Conservation (phyloP, 2,888 invertebrate genomes). For the Dynastes grantii region DNA sequence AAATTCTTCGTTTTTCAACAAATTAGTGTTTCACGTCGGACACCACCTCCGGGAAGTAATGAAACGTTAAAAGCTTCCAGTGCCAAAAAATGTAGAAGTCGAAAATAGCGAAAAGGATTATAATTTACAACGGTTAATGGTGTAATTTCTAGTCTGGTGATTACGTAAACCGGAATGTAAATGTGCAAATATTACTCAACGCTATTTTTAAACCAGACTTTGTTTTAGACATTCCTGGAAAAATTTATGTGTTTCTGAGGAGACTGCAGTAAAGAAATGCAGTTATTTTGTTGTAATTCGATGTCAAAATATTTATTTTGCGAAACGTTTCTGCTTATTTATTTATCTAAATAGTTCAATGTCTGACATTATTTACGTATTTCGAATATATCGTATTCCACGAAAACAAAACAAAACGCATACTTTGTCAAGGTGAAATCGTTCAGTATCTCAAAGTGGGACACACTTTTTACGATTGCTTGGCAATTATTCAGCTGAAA, state of each 20-base stretch:
- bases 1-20: constrained; percentile 28
- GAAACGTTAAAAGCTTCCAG: constrained; percentile 11
- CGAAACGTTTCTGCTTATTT: neutral
- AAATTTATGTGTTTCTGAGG: neutral
- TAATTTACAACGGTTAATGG: neutral
- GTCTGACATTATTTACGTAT: constrained; percentile 25
- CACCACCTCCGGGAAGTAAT: constrained; percentile 21
- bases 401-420: neutral
- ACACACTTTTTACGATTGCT: neutral
- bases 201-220: neutral
- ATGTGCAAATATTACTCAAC: constrained; percentile 9
- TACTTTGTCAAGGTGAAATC: neutral
- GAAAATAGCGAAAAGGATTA: constrained; percentile 14
- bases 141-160: constrained; percentile 1
- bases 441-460: neutral
- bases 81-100: constrained; percentile 24
- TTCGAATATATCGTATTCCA: constrained; percentile 13
- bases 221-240: neutral
- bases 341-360: constrained; percentile 23
- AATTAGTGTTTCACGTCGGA: constrained; percentile 23
- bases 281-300: neutral
- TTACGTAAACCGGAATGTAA: constrained; percentile 27
- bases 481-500: neutral
- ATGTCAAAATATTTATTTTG: constrained; percentile 13
- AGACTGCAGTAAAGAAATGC: neutral